Percentiles rank a stretch among this genome's conserved stretches.
These are phyloP conservation scores for Dromaius novaehollandiae DNA, from an alignment of 2,113 vertebrate species.

Conservation along the genomic window DNA sequence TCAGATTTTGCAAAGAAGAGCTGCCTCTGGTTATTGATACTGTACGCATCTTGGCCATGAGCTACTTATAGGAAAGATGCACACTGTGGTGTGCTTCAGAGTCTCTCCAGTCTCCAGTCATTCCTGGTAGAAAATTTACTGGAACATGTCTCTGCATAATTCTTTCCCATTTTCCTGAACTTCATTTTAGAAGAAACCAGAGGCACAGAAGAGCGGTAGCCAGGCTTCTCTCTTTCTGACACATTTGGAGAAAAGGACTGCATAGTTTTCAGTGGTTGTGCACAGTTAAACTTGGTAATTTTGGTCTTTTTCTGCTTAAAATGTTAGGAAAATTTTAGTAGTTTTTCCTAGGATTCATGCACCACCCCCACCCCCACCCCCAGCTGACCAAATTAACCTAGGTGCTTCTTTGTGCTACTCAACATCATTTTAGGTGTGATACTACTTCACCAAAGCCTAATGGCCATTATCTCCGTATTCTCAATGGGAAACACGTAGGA, in stretches of 20 bases:
- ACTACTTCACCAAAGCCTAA: not conserved
- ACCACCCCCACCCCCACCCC: too few relatives aligned
- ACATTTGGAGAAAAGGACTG: too few relatives aligned
- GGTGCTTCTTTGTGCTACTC: not conserved
- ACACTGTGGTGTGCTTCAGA: not conserved
- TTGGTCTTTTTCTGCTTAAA: not conserved
- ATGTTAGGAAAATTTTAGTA: not conserved
- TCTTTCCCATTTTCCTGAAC: not conserved
- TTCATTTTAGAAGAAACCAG: too few relatives aligned
- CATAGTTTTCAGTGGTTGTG: too few relatives aligned
- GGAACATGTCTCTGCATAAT: not conserved
- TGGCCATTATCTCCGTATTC: not conserved
- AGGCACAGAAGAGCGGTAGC: too few relatives aligned
- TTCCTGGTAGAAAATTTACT: not conserved
- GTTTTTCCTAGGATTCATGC: not conserved
- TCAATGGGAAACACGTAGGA: not conserved
- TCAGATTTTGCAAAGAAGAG: not conserved
- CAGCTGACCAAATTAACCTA: not conserved
- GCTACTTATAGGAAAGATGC: not conserved
- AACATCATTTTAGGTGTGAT: not conserved
- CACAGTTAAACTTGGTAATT: not conserved
- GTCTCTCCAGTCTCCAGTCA: not conserved
- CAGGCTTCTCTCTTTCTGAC: too few relatives aligned
- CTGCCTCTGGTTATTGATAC: not conserved
- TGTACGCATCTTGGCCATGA: not conserved